Evolutionary conservation across 2,888 invertebrate species (phyloP), one percentile per base, ranked within the genome.

Genomic region (Hydraecia micacea): DNA sequence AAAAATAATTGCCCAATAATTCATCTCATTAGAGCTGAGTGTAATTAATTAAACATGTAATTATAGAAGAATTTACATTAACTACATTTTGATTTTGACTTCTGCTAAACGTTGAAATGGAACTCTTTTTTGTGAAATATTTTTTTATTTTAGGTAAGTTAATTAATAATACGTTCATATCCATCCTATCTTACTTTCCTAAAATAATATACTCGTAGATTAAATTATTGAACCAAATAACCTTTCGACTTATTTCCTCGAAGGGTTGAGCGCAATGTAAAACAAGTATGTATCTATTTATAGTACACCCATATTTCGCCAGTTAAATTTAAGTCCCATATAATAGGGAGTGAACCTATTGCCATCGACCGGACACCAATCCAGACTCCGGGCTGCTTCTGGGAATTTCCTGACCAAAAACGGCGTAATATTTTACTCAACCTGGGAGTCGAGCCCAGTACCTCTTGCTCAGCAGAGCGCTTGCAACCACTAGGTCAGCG

Each of bases 1-100:
- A 83, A 81, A 84, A 25, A 1, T 65, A 28, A 74, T 65, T 60
- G 60, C 46, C 60, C 42, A n/a, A 49, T 68, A 72, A 84, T 63
- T 70, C 63, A 52, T 42, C n/a, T 76, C 63, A 79, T 85, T 74
- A 83, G 1, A 32, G 25, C 11, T 46, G 25, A 32, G 32, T 21
- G 65, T 62, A 21, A 55, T 1, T 62, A n/a, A 55, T 1, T 36
- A 74, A 74, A 82, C 0, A 28, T 60, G 11, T 46, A 67, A 74
- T 79, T 71, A 74, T 39, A 65, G 66, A 60, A n/a, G 25, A 13
- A n/a, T 28, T 62, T 46, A 7, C 18, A 63, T n/a, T 55, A 6
- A 28, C 7, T 49, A 18, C 18, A 55, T 11, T 39, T 55, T 58
- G n/a, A 52, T 62, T 39, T 52, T 58, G 67, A 60, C 8, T 74